Percentiles rank a stretch among this genome's conserved stretches.
phyloP scores from a whole-genome alignment of 2,888 invertebrate genomes.

The Acrobeloides nanus region DNA sequence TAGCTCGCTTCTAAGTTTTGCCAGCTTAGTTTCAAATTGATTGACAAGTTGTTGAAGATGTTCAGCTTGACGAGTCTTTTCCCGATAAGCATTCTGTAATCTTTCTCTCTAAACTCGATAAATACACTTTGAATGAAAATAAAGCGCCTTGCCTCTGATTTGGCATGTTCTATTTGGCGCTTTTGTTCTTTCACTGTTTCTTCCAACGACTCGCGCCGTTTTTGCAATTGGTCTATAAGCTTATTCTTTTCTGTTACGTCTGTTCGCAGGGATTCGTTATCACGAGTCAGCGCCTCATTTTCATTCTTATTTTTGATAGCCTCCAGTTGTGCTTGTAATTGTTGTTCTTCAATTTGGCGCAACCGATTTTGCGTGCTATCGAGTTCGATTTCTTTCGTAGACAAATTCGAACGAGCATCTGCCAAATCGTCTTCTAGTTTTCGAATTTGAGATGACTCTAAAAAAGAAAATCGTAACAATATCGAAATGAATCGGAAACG shows the following conservation, averaged over 20 bases:
- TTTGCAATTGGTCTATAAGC: no score
- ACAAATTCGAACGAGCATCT: conserved; percentile 33
- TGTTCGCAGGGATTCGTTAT: no score
- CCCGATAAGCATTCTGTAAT: conserved; percentile 45
- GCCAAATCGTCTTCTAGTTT: conserved; percentile 50
- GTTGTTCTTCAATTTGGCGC: conserved; percentile 43
- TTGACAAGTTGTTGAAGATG: conserved; percentile 39
- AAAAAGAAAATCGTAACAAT: conserved; percentile 8
- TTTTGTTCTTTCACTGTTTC: no score
- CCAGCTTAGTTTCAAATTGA: conserved; percentile 43
- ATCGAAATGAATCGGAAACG: conserved; percentile 12
- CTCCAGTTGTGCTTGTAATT: conserved; percentile 37
- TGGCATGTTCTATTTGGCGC: no score
- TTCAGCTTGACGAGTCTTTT: conserved; percentile 48
- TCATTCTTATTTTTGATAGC: conserved; percentile 24
- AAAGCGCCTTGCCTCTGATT: no score
- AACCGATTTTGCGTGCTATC: conserved; percentile 43
- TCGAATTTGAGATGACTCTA: conserved; percentile 44
- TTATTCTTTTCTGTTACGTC: no score
- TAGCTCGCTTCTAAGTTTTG: conserved; percentile 42
- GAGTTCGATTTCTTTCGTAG: conserved; percentile 44
- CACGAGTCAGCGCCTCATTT: background rate
- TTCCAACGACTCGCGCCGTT: no score
- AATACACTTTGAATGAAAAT: no score
- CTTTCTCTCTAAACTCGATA: conserved; percentile 36